A percentile compares a stretch with the other conserved stretches of the same genome.
Evolutionary conservation across 1,140 invertebrate species (phyloP).

Genomic region (Yoshiicerus persimilis): DNA sequence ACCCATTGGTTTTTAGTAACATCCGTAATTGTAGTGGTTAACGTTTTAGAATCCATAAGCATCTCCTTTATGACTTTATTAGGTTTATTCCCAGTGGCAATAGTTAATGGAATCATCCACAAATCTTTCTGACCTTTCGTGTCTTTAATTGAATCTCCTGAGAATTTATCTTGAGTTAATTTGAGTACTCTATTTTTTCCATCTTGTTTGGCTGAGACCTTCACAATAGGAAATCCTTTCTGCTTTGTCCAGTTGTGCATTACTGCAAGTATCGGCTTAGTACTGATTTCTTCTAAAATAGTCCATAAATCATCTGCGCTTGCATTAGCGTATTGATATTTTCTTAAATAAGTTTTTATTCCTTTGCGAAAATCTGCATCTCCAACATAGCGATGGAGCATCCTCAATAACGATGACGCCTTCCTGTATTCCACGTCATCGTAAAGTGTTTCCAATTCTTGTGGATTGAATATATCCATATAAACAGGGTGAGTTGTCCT

Average conservation of each 20-base stretch:
- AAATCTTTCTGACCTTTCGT: not conserved
- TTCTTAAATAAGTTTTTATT: constrained; percentile 61
- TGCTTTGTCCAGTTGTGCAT: constrained; percentile 63
- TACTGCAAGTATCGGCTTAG: constrained; percentile 50
- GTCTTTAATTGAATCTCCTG: not conserved
- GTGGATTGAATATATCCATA: constrained; percentile 57
- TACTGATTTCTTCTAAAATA: constrained; percentile 24
- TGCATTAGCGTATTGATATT: constrained; percentile 56
- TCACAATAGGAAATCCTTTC: constrained; percentile 61
- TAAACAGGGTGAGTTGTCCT: constrained; percentile 62
- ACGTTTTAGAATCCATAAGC: not conserved
- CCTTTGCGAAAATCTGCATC: constrained; percentile 63
- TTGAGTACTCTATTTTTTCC: constrained; percentile 6
- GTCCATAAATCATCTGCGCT: constrained; percentile 57
- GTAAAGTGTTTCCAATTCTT: constrained; percentile 63
- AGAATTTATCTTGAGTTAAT: constrained; percentile 32
- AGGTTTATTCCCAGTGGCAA: constrained; percentile 2
- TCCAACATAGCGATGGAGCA: constrained; percentile 70
- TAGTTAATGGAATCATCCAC: not conserved
- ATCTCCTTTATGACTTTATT: constrained; percentile 18
- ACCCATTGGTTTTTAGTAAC: not conserved
- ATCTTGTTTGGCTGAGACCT: not conserved
- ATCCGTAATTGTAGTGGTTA: not conserved
- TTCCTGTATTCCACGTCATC: constrained; percentile 59
- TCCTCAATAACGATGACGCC: constrained; percentile 71